phyloP scores from a whole-genome alignment of 2,797 vertebrate species.

The Molossus molossus region DNA sequence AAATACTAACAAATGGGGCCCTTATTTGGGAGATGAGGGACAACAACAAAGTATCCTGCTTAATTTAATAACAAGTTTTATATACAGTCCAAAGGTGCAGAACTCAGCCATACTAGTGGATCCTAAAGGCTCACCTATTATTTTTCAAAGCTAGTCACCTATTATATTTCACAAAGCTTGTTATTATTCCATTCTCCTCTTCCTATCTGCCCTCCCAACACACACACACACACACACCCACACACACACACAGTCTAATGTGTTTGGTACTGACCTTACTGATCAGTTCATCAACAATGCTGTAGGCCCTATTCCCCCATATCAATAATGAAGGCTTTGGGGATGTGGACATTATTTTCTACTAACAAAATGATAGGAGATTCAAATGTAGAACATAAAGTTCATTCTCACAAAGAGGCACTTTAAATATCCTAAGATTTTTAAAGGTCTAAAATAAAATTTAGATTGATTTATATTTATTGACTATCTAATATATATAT shows the following conservation, averaged over 20 bases:
- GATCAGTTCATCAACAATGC: background rate
- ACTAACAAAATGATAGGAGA: constrained; percentile 54
- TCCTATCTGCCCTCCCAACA: background rate
- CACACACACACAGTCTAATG: background rate
- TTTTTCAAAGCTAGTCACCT: background rate
- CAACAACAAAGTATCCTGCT: background rate
- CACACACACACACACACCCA: background rate
- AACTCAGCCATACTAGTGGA: background rate
- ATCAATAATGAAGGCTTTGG: constrained; percentile 6
- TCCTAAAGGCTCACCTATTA: background rate
- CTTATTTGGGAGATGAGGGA: background rate
- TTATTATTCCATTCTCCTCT: background rate
- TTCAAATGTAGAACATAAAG: constrained; percentile 8
- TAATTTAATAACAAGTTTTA: constrained; percentile 46
- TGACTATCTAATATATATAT: background rate
- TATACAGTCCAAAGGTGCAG: background rate
- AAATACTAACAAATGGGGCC: constrained; percentile 42
- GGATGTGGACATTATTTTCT: constrained; percentile 28
- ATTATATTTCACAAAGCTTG: background rate
- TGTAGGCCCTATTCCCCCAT: background rate
- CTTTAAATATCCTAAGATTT: constrained; percentile 57
- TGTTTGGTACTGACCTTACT: background rate
- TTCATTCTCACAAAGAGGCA: constrained; percentile 13
- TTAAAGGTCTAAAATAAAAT: constrained; percentile 43
- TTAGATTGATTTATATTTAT: constrained; percentile 45